phyloP scores from a whole-genome alignment of 1,140 invertebrate genomes.

The Brachionus plicatilis region DNA sequence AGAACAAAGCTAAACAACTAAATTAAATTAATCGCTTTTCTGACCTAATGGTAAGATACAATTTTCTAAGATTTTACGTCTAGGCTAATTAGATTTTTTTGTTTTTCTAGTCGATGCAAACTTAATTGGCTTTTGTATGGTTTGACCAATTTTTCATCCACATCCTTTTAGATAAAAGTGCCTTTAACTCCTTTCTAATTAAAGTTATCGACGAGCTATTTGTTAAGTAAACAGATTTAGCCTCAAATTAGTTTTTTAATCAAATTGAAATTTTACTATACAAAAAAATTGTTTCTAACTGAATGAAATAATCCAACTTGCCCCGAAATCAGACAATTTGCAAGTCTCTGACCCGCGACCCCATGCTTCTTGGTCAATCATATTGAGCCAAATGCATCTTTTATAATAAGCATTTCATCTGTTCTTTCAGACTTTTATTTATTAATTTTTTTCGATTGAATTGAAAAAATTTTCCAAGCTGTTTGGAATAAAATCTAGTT shows the following conservation, averaged over 20 bases:
- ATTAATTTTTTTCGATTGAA: too few relatives aligned
- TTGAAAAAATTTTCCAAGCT: too few relatives aligned
- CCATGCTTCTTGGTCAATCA: too few relatives aligned
- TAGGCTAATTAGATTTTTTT: conserved; percentile 23
- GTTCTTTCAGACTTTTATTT: too few relatives aligned
- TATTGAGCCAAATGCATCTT: too few relatives aligned
- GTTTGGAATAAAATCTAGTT: too few relatives aligned
- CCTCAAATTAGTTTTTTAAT: neutral
- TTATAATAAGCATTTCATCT: too few relatives aligned
- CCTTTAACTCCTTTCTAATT: neutral
- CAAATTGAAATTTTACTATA: neutral
- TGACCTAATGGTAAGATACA: neutral
- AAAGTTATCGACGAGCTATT: neutral
- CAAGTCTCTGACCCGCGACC: too few relatives aligned
- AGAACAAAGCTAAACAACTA: neutral
- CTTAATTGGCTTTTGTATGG: neutral
- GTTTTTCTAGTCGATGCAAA: neutral
- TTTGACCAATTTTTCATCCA: neutral
- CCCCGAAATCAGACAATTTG: too few relatives aligned
- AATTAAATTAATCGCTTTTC: conserved; percentile 25
- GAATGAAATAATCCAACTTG: neutral
- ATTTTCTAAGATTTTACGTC: neutral
- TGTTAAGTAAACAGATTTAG: neutral
- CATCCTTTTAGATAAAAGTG: neutral
- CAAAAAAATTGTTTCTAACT: neutral